Conservation (phyloP, 2,113 vertebrate genomes). For the Hystrix cristata region DNA sequence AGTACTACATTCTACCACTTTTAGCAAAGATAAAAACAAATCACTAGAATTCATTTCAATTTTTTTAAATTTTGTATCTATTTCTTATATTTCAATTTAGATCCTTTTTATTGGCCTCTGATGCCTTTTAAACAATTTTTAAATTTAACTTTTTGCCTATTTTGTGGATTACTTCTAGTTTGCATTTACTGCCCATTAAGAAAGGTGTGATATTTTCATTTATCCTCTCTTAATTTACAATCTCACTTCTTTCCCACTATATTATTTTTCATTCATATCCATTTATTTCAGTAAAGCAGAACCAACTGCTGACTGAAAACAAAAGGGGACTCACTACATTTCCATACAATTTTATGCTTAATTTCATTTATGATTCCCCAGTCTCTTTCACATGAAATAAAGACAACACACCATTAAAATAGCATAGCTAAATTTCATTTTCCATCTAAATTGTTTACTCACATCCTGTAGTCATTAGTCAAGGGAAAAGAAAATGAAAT, state of each 20-base stretch:
- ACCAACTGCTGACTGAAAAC: not conserved
- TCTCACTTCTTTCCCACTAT: not conserved
- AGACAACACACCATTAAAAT: slow-evolving; percentile 56
- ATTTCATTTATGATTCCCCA: slow-evolving; percentile 42
- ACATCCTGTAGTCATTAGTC: slow-evolving; percentile 55
- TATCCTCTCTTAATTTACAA: not conserved
- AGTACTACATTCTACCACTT: not conserved
- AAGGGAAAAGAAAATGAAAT: slow-evolving; percentile 54
- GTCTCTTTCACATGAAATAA: slow-evolving; percentile 27
- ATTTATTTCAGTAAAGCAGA: slow-evolving; percentile 35
- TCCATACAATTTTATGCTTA: slow-evolving; percentile 62
- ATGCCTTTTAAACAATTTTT: not conserved
- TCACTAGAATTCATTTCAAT: not conserved
- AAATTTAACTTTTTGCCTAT: not conserved
- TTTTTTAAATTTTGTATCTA: not conserved
- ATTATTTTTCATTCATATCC: not conserved
- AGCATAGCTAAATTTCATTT: slow-evolving; percentile 61
- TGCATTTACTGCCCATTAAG: not conserved
- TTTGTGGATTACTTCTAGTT: not conserved
- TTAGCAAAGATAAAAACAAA: not conserved
- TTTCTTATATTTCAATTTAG: not conserved
- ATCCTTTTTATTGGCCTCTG: not conserved
- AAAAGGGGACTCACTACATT: not conserved
- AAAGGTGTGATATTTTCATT: not conserved
- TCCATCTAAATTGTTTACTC: slow-evolving; percentile 60